Evolutionary conservation across 2,888 invertebrate species (phyloP), one percentile per base, ranked within the genome.

Genomic region (Spilarctia lutea): DNA sequence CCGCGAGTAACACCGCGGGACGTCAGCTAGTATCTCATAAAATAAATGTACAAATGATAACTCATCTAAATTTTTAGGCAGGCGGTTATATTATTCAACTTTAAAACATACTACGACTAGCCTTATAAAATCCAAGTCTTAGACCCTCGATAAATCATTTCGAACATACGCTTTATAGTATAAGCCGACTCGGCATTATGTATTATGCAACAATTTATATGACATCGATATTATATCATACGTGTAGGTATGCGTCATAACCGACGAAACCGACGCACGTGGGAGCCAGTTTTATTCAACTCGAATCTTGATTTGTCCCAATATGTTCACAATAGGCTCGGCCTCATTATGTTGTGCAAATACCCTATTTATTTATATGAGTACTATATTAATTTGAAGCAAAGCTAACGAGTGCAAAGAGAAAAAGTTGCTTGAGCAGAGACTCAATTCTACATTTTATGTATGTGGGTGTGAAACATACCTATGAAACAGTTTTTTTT

Each of bases 201-300:
- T 27, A 70, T 70, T 73, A 70, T 56, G 74, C 72, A 79, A 79
- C 52, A 73, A 77, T 78, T 74, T 45, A 71, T 65, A 79, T 74
- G 52, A 75, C 35, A 48, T 73, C 68, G 72, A 84, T 79, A 78
- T 75, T 79, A 77, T 80, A 80, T 79, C 72, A 74, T 67, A 52
- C 76, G 73, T 71, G 69, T n/a, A n/a, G n/a, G n/a, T 39, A 71
- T 71, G 71, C 68, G 63, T 48, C 65, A 82, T 52, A 77, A 74
- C n/a, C n/a, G n/a, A n/a, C 73, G 79, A 83, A 75, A 77, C 69
- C 60, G 45, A 33, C 13, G 24, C 20, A 78, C 67, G 82, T 82
- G 75, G 82, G 82, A 73, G 83, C 74, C 10, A 48, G 1, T 45
- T 68, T 65, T 20, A 60, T 35, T 24, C 48, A 33, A 33, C 45